Conservation (phyloP, 2,797 vertebrate genomes). For the Malurus splendens region DNA sequence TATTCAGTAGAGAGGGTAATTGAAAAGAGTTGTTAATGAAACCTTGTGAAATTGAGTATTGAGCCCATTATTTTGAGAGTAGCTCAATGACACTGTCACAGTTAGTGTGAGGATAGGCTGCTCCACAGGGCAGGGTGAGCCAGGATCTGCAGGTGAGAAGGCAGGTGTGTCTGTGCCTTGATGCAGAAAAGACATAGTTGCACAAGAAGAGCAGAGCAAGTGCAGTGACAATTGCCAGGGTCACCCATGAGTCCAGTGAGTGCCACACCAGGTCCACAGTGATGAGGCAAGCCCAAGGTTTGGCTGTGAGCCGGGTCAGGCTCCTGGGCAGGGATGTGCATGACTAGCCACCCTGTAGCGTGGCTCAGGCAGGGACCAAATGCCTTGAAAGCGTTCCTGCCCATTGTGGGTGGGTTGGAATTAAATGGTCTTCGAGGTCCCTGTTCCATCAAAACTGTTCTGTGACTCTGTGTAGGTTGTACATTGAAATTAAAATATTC, state of each 20-base stretch:
- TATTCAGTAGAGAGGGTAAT: not conserved
- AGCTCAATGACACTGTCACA: not conserved
- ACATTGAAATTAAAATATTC: not conserved
- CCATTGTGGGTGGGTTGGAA: not conserved
- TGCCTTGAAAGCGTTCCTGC: not conserved
- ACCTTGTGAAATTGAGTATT: not conserved
- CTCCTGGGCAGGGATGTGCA: not conserved
- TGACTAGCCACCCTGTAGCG: rapidly evolving
- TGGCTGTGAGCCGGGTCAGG: not conserved
- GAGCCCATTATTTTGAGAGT: not conserved
- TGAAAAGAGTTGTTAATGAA: not conserved
- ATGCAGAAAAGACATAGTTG: rapidly evolving
- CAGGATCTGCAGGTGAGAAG: not conserved
- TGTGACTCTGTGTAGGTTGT: not conserved
- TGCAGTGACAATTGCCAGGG: not conserved
- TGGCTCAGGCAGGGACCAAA: not conserved
- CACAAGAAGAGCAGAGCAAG: not conserved
- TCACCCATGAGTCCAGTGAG: not conserved
- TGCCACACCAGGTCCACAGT: too few species aligned
- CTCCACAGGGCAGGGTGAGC: not conserved
- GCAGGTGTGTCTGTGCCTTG: not conserved
- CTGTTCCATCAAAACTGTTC: not conserved
- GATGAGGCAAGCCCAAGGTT: not conserved
- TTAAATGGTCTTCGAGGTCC: not conserved
- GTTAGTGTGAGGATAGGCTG: not conserved